Evolutionary conservation across 2,888 invertebrate species (phyloP), one percentile per base, ranked within the genome.

Genomic region (Eupithecia inturbata): DNA sequence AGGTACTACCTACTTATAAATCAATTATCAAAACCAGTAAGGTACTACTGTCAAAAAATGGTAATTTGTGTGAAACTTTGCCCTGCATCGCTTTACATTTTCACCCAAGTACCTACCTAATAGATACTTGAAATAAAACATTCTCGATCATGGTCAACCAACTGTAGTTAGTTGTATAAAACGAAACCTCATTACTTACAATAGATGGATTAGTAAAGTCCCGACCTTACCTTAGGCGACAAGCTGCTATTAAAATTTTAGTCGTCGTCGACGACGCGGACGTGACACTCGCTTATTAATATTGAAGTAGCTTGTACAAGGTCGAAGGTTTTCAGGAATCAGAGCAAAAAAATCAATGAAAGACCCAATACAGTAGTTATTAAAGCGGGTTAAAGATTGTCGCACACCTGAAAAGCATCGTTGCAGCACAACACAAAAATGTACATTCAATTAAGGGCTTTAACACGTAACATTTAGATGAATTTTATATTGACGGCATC

Each of bases 211-310:
- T 16, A 31, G 70, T 63, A 68, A 10, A 53, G 49, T 19, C 67
- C 14, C 33, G 39, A 75, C 75, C 70, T 75, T 63, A 64, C 70
- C 72, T 70, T 63, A 72, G 26, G 49, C 39, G 70, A 70, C 68
- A 36, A 66, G 71, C 69, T 31, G 26, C 19, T 22, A 77, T 77
- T 72, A 73, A 74, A 76, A 71, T 76, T 76, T 75, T 22, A 79
- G 63, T 70, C 31, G 45, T 36, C 67, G 69, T 68, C 72, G 57
- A 67, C 31, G 45, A 31, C 67, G 69, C 68, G 71, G 57, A 67
- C 72, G 70, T 74, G 75, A 73, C 72, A 45, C 72, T 73, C 49
- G 72, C 73, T 75, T 78, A 76, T 78, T 73, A 75, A 74, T 73
- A 75, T 76, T 69, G 60, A 67, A 77, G 49, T n/a, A 12, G 69